phyloP scores from a whole-genome alignment of 2,797 vertebrate genomes.

The Falco berigora region DNA sequence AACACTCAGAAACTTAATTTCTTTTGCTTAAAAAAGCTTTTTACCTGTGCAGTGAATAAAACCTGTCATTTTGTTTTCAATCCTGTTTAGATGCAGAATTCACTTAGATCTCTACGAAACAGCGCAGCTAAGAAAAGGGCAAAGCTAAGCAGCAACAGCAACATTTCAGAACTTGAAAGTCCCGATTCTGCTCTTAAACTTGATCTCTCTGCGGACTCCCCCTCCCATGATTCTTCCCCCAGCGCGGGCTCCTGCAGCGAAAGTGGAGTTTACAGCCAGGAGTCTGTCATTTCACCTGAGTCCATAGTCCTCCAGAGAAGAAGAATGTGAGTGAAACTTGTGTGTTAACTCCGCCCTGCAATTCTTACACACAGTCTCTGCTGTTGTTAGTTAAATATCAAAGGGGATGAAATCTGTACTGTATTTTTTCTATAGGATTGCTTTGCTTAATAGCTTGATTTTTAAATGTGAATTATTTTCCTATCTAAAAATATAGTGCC shows the following conservation, averaged over 20 bases:
- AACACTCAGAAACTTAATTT: not conserved
- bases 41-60: no score
- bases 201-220: constrained; percentile 74
- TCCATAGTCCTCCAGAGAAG: constrained; percentile 65
- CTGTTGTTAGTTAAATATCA: no score
- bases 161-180: constrained; percentile 79
- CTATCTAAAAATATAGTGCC: not conserved
- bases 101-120: constrained; percentile 84
- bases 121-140: constrained; percentile 93
- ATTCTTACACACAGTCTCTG: rapidly evolving
- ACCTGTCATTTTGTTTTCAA: not conserved
- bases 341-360: rapidly evolving
- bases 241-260: constrained; percentile 79
- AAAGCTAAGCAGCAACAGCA: constrained; percentile 76
- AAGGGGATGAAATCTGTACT: not conserved
- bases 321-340: constrained; percentile 30
- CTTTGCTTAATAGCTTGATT: not conserved
- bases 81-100: constrained; percentile 85
- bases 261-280: constrained; percentile 80
- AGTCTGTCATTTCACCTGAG: constrained; percentile 67
- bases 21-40: not conserved
- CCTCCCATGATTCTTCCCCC: constrained; percentile 74
- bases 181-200: constrained; percentile 80
- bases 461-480: not conserved
- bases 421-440: rapidly evolving